Evolutionary conservation across 2,888 invertebrate genomes (phyloP).

Genomic region (Dyspetes luteomarginatus): DNA sequence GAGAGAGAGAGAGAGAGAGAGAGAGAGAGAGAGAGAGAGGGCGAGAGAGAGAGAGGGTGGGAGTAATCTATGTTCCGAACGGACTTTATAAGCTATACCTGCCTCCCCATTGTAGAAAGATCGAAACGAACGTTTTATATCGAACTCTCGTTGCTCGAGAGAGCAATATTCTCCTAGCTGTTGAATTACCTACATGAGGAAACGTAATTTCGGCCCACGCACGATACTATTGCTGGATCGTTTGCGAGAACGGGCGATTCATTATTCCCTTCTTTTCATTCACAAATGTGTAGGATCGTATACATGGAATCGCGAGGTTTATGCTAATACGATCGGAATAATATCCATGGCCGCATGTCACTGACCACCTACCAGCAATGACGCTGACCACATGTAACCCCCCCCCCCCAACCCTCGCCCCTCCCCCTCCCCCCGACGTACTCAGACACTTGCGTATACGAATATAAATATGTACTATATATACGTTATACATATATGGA

Average conservation of each 20-base stretch:
- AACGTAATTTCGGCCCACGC: conserved; percentile 75
- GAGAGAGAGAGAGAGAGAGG: no score
- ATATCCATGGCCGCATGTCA: conserved; percentile 78
- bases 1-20: not conserved
- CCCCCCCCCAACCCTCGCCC: conserved; percentile 48
- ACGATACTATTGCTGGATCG: conserved; percentile 31
- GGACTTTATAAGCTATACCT: conserved; percentile 3
- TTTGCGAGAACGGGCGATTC: conserved; percentile 66
- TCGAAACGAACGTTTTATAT: conserved; percentile 31
- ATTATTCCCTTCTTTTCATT: conserved; percentile 75
- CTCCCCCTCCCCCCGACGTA: conserved; percentile 7
- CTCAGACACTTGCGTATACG: not conserved
- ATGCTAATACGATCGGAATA: conserved; percentile 77
- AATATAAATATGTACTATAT: not conserved
- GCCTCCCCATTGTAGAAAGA: conserved; percentile 14
- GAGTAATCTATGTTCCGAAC: conserved; percentile 11
- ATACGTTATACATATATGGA: conserved; percentile 3
- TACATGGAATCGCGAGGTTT: conserved; percentile 68
- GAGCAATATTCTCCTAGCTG: conserved; percentile 29
- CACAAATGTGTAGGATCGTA: conserved; percentile 52
- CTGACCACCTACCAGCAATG: conserved; percentile 79
- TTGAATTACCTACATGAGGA: conserved; percentile 60
- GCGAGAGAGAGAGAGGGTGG: conserved; percentile 8
- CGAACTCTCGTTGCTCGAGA: conserved; percentile 11
- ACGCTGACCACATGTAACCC: conserved; percentile 72